A percentile compares a stretch with the other conserved stretches of the same genome.
phyloP scores from a whole-genome alignment of 2,888 invertebrate genomes.

The Sesia bembeciformis region DNA sequence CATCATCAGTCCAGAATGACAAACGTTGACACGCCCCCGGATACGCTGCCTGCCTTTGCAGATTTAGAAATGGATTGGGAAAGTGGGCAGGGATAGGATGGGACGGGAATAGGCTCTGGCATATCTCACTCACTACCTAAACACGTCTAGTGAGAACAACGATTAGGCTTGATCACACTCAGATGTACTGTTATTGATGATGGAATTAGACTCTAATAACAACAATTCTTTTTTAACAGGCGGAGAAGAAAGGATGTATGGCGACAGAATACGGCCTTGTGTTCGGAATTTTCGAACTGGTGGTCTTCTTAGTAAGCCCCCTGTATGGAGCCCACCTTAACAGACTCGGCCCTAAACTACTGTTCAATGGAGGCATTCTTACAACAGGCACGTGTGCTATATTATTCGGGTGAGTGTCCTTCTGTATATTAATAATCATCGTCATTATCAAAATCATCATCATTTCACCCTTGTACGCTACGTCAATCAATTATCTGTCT shows the following conservation, averaged over 20 bases:
- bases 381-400: constrained; percentile 89
- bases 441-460: not conserved
- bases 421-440: not conserved
- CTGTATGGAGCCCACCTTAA: constrained; percentile 87
- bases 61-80: too few species aligned
- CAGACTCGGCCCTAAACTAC: constrained; percentile 83
- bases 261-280: constrained; percentile 90
- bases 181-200: too few species aligned
- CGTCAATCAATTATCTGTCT: too few species aligned
- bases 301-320: constrained; percentile 88
- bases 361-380: constrained; percentile 88
- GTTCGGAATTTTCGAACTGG: constrained; percentile 89
- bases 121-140: too few species aligned
- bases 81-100: too few species aligned
- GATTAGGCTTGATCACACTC: too few species aligned
- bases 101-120: too few species aligned
- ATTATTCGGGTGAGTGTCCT: constrained; percentile 79
- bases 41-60: too few species aligned
- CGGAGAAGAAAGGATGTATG: constrained; percentile 85
- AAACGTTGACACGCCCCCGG: too few species aligned
- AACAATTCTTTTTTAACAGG: constrained; percentile 58
- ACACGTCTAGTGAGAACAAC: too few species aligned
- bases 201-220: too few species aligned
- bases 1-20: too few species aligned
- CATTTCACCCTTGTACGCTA: not conserved